Evolutionary conservation across 2,888 invertebrate species (phyloP).

Genomic region (Matsumyia berberina): DNA sequence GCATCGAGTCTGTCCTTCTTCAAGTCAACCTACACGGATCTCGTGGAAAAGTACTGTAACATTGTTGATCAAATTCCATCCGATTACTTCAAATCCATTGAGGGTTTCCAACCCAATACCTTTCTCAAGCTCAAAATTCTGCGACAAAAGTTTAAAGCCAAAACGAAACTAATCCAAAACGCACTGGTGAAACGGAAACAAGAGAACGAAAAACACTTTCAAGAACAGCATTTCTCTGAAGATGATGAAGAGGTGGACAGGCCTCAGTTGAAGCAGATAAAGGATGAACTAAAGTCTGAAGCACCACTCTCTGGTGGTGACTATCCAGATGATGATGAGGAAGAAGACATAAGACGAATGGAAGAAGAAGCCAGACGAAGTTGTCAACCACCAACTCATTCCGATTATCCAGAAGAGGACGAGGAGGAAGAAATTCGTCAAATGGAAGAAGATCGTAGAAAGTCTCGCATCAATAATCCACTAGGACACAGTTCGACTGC

Average conservation of each 20-base stretch:
- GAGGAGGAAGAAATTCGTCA: constrained; percentile 58
- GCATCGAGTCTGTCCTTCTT: constrained; percentile 80
- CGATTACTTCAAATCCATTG: constrained; percentile 86
- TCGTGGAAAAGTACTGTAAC: constrained; percentile 87
- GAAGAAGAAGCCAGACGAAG: constrained; percentile 42
- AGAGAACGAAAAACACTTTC: constrained; percentile 63
- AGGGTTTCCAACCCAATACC: constrained; percentile 86
- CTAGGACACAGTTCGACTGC: not conserved
- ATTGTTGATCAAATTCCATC: constrained; percentile 88
- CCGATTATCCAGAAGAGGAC: constrained; percentile 34
- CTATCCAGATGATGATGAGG: constrained; percentile 79
- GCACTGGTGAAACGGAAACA: constrained; percentile 78
- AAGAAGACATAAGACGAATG: constrained; percentile 80
- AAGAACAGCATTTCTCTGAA: constrained; percentile 50
- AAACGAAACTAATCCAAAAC: constrained; percentile 84
- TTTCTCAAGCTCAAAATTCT: constrained; percentile 86
- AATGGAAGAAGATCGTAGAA: constrained; percentile 4
- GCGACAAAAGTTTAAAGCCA: constrained; percentile 86
- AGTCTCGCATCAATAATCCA: constrained; percentile 19
- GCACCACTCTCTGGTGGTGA: constrained; percentile 37
- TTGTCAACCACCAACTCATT: not conserved
- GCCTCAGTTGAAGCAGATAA: constrained; percentile 79
- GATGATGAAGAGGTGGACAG: constrained; percentile 59
- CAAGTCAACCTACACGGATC: constrained; percentile 86
- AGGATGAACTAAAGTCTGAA: constrained; percentile 22